These are phyloP conservation scores for Cichladusa arquata DNA, from an alignment of 2,113 vertebrate species.

Conservation along the genomic window DNA sequence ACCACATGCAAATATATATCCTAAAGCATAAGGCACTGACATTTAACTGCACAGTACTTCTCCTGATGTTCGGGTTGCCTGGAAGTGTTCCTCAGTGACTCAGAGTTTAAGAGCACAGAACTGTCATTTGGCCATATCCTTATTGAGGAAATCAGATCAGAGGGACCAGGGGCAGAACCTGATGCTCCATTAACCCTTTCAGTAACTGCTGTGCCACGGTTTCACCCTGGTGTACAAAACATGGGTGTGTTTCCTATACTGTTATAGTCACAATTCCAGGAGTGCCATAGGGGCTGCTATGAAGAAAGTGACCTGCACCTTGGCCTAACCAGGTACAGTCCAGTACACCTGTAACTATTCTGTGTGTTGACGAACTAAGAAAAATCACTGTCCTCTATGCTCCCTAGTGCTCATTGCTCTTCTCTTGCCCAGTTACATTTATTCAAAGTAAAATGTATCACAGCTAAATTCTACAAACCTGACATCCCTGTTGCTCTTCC, in stretches of 20 bases:
- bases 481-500: background rate
- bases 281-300: background rate
- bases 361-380: background rate
- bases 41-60: background rate
- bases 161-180: background rate
- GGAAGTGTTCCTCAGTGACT: background rate
- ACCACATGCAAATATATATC: background rate
- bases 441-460: background rate
- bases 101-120: background rate
- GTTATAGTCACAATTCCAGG: background rate
- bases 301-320: background rate
- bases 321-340: background rate
- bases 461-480: background rate
- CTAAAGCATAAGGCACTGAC: background rate
- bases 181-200: background rate
- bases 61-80: background rate
- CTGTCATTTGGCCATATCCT: background rate
- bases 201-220: fast-evolving
- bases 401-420: background rate
- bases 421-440: background rate
- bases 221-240: background rate
- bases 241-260: background rate
- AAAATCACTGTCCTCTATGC: background rate
- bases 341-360: background rate
- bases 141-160: background rate